Evolutionary conservation across 2,888 invertebrate genomes (phyloP).

Genomic region (Caradrina kadenii): DNA sequence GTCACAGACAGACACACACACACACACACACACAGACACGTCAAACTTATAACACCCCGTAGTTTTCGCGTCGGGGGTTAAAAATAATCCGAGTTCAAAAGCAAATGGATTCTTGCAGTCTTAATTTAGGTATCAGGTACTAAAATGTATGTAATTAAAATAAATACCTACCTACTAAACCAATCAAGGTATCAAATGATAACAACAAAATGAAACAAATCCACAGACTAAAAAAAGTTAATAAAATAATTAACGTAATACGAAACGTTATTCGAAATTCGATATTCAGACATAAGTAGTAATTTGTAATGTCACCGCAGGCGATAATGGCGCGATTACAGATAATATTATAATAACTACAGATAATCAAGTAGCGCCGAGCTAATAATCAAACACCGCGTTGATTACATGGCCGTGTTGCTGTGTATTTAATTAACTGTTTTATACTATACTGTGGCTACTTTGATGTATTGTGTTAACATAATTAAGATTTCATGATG

Average conservation of each 20-base stretch:
- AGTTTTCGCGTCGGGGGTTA: too few relatives aligned
- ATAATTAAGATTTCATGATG: constrained; percentile 33
- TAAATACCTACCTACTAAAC: too few relatives aligned
- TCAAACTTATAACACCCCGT: too few relatives aligned
- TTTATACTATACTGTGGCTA: constrained; percentile 26
- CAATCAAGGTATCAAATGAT: neutral
- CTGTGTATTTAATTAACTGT: constrained; percentile 49
- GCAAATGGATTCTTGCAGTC: too few relatives aligned
- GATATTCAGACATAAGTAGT: constrained; percentile 33
- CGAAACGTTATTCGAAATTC: constrained; percentile 28
- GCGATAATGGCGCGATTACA: constrained; percentile 56
- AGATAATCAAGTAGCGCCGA: constrained; percentile 56
- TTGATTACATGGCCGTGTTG: constrained; percentile 50
- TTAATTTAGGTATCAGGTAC: too few relatives aligned
- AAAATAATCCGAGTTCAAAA: too few relatives aligned
- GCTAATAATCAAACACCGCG: constrained; percentile 54
- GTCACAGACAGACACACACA: too few relatives aligned
- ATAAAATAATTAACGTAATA: constrained; percentile 8
- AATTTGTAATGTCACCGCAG: constrained; percentile 35
- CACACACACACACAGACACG: too few relatives aligned
- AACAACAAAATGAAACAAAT: neutral
- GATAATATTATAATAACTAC: constrained; percentile 51
- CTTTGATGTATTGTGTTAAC: neutral
- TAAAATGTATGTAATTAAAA: too few relatives aligned
- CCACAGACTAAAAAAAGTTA: constrained; percentile 15